Percentiles rank a stretch among this genome's conserved stretches.
phyloP scores from a whole-genome alignment of 1,140 invertebrate genomes.

The Cydia fagiglandana region DNA sequence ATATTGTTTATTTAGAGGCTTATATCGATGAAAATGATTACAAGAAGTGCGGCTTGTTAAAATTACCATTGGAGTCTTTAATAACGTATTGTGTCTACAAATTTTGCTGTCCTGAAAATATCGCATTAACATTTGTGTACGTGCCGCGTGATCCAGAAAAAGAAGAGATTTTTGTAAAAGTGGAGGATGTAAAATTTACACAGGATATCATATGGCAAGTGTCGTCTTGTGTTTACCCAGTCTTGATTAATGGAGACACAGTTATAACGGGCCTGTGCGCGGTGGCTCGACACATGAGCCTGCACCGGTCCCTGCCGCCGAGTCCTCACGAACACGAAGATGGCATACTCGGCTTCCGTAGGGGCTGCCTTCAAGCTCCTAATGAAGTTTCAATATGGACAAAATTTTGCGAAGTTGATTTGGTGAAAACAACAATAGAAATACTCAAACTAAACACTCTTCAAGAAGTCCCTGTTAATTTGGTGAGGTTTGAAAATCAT shows the following conservation, averaged over 20 bases:
- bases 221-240: conserved; percentile 80
- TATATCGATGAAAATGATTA: conserved; percentile 42
- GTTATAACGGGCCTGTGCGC: conserved; percentile 85
- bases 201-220: conserved; percentile 63
- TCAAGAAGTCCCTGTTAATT: conserved; percentile 65
- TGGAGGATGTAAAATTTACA: conserved; percentile 41
- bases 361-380: conserved; percentile 88
- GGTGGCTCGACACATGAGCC: conserved; percentile 84
- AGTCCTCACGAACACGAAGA: conserved; percentile 68
- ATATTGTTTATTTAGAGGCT: conserved; percentile 42
- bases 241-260: conserved; percentile 80
- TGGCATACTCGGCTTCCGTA: conserved; percentile 86
- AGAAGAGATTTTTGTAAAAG: conserved; percentile 38
- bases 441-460: conserved; percentile 42
- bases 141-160: conserved; percentile 35
- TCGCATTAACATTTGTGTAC: conserved; percentile 54
- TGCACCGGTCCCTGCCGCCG: conserved; percentile 51
- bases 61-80: conserved; percentile 66
- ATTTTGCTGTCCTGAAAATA: conserved; percentile 55
- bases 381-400: conserved; percentile 94
- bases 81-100: conserved; percentile 70
- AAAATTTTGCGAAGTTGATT: conserved; percentile 93
- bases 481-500: conserved; percentile 91
- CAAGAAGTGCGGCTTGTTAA: conserved; percentile 38
- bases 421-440: conserved; percentile 80